Base-by-base conservation (phyloP, 2,113 vertebrate species). In the Collichthys lucidus region DNA sequence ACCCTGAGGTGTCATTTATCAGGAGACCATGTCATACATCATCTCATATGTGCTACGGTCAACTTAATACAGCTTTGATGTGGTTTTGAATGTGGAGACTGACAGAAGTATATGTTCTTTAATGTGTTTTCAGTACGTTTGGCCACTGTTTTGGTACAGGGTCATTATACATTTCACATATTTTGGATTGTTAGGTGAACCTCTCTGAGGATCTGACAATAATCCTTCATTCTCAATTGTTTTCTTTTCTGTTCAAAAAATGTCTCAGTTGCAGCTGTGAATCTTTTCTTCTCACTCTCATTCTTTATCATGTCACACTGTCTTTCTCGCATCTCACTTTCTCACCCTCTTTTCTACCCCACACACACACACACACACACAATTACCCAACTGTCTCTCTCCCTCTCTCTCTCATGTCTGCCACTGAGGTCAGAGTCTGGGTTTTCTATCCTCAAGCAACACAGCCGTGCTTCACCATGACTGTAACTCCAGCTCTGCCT, bases 381-480 rank as follows among this genome's bases (percentile, higher is more conserved):
- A 85, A 83, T 79, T 79, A 85, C 63, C 78, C 42, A n/a, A 74
- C 79, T 61, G 69, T 83, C 86, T 90, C 82, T 78, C 63, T 22
- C 52, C 35, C 79, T 72, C 79, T 74, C 14, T 77, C 78, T 77
- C 74, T 86, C 88, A 24, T 60, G 78, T 88, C 91, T 87, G 64
- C 71, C 66, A 24, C 74, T 20, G 88, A 90, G 88, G 88, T 87
- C 89, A 90, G 63, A 85, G 86, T 91, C 86, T 90, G 89, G 83
- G 14, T 65, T 87, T 77, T 86, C 82, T 90, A 15, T 90, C 91
- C 88, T 70, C 49, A 8, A 91, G 91, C 89, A 29, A 89, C 77
- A 22, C 47, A 44, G 81, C 70, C 65, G 74, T 7, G 82, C 77
- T 77, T 74, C 68, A 20, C 46, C 68, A 10, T 57, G 72, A 77